phyloP scores from a whole-genome alignment of 2,888 invertebrate genomes.

The Apamea crenata region DNA sequence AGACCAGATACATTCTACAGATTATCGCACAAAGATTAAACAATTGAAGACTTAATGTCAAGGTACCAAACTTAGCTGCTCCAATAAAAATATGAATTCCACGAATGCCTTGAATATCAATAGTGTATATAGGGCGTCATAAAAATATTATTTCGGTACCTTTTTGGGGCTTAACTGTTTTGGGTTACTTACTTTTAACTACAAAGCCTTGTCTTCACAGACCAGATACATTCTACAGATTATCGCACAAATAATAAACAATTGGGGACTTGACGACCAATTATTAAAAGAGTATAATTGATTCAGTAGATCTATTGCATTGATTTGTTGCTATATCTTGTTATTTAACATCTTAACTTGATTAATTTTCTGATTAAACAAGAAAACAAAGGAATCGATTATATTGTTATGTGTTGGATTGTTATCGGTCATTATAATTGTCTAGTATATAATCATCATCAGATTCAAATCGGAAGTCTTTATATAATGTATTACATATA shows the following conservation, averaged over 20 bases:
- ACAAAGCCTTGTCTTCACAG: not conserved
- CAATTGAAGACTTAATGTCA: conserved; percentile 13
- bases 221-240: conserved; percentile 9
- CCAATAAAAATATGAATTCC: not conserved
- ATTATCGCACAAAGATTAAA: conserved; percentile 16
- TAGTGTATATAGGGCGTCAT: not conserved
- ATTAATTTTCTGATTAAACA: conserved; percentile 16
- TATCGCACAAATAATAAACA: conserved; percentile 14
- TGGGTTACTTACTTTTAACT: not conserved
- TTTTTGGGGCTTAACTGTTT: not conserved
- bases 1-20: conserved; percentile 4
- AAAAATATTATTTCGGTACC: not conserved
- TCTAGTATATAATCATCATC: not conserved
- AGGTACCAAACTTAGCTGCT: not conserved
- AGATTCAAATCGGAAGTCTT: conserved; percentile 18
- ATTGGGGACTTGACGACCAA: conserved; percentile 9
- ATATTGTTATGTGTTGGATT: not conserved
- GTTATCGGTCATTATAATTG: conserved; percentile 2
- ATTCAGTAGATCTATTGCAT: conserved; percentile 19
- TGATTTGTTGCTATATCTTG: conserved; percentile 14
- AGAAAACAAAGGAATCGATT: conserved; percentile 14
- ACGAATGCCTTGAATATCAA: not conserved
- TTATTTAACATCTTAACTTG: not conserved
- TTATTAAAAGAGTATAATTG: conserved; percentile 28
- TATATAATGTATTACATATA: conserved; percentile 27